A percentile compares a stretch with the other conserved stretches of the same genome.
Evolutionary conservation across 2,888 invertebrate genomes (phyloP).

Genomic region (Tetheella fluctuosa): DNA sequence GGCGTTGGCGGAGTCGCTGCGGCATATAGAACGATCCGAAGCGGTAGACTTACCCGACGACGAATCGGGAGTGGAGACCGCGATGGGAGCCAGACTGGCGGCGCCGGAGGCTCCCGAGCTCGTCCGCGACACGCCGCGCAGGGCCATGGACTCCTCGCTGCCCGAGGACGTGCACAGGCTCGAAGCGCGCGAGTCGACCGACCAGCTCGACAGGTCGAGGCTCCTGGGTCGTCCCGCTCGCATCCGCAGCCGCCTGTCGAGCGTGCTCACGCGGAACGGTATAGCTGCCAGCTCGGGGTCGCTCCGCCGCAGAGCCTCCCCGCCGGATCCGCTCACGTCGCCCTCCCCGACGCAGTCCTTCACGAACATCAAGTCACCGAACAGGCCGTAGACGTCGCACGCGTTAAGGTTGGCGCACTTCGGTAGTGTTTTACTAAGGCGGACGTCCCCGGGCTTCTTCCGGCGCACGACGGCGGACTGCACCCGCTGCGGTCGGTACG

Average conservation of each 20-base stretch:
- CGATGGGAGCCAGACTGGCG: constrained; percentile 81
- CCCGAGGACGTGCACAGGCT: constrained; percentile 93
- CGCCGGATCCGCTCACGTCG: constrained; percentile 87
- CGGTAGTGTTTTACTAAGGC: constrained; percentile 91
- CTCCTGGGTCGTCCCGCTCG: constrained; percentile 92
- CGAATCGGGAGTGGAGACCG: constrained; percentile 76
- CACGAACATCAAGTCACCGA: constrained; percentile 94
- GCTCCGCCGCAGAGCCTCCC: constrained; percentile 90
- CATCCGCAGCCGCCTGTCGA: constrained; percentile 92
- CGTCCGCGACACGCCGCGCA: constrained; percentile 89
- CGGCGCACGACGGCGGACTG: constrained; percentile 74
- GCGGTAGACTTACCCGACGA: constrained; percentile 69
- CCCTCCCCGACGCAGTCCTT: constrained; percentile 93
- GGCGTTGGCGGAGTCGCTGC: constrained; percentile 60
- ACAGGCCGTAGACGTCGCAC: constrained; percentile 95
- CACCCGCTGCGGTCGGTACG: constrained; percentile 73
- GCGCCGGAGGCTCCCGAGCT: constrained; percentile 90
- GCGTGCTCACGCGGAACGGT: constrained; percentile 91
- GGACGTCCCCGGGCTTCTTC: constrained; percentile 79
- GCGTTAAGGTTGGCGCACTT: constrained; percentile 88
- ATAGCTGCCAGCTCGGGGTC: constrained; percentile 94
- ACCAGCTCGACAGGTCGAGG: constrained; percentile 94
- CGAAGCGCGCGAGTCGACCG: constrained; percentile 92
- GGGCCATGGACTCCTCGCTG: constrained; percentile 92
- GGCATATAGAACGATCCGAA: constrained; percentile 68